Conservation (phyloP, 1,140 invertebrate genomes). For the Rhyacophila brunnea region DNA sequence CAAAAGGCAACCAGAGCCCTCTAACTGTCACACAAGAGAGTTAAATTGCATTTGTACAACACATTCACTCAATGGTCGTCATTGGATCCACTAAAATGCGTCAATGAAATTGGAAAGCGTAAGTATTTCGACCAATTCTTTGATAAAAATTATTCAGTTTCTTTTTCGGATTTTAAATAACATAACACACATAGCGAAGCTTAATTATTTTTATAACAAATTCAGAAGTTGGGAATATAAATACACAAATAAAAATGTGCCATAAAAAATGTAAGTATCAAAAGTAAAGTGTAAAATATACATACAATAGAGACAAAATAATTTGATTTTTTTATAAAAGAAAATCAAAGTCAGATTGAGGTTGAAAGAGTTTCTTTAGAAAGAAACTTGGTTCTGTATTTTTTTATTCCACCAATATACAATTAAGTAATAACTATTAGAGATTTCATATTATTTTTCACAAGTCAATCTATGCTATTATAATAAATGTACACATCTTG, state of each 20-base stretch:
- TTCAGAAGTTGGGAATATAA: background rate
- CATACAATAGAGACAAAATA: background rate
- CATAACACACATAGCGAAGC: slow-evolving; percentile 6
- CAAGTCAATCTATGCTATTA: slow-evolving; percentile 32
- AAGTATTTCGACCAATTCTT: background rate
- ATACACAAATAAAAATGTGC: background rate
- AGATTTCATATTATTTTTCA: slow-evolving; percentile 21
- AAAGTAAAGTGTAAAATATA: background rate
- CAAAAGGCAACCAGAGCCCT: slow-evolving; percentile 33
- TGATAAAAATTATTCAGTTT: slow-evolving; percentile 1
- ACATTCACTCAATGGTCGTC: slow-evolving; percentile 15
- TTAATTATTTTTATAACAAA: slow-evolving; percentile 4
- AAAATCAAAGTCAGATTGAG: slow-evolving; percentile 18
- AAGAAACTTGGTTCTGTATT: slow-evolving; percentile 34
- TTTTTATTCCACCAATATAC: slow-evolving; percentile 26
- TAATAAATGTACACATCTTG: slow-evolving; percentile 36
- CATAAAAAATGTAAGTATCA: background rate
- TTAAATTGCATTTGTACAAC: slow-evolving; percentile 14
- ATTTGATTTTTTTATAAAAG: background rate
- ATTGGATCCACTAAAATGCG: background rate
- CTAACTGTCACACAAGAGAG: slow-evolving; percentile 25
- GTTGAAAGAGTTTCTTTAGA: slow-evolving; percentile 23
- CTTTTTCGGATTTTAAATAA: background rate
- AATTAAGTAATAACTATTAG: slow-evolving; percentile 16
- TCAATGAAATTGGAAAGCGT: background rate